Evolutionary conservation across 2,797 vertebrate genomes (phyloP).

Genomic region (Erethizon dorsatum): DNA sequence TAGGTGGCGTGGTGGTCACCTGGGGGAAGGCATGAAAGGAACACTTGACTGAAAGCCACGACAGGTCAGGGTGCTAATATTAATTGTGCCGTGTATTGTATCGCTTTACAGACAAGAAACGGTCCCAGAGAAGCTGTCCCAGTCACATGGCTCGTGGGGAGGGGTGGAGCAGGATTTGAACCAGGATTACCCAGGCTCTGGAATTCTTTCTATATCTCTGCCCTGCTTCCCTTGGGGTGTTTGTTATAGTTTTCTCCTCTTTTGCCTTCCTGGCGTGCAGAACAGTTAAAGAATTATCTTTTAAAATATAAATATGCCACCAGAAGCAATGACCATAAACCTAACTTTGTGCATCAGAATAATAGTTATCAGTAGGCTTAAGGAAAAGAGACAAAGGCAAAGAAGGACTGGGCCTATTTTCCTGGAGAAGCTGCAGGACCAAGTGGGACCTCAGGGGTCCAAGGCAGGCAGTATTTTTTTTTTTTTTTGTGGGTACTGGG

Average conservation of each 20-base stretch:
- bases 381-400: background rate
- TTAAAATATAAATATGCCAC: slow-evolving; percentile 49
- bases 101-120: background rate
- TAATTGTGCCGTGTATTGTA: background rate
- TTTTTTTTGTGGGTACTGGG: too few species aligned
- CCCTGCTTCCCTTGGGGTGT: background rate
- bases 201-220: background rate
- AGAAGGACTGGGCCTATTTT: background rate
- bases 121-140: background rate
- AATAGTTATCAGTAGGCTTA: background rate
- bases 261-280: background rate
- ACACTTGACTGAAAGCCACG: background rate
- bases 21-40: background rate
- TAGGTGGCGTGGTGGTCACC: too few species aligned
- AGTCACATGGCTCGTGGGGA: background rate
- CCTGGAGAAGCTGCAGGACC: background rate
- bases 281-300: slow-evolving; percentile 27
- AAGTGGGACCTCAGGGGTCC: background rate
- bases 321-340: background rate
- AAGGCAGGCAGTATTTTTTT: too few species aligned
- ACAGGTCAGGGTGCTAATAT: background rate
- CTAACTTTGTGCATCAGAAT: background rate
- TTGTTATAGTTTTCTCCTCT: background rate
- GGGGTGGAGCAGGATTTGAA: background rate
- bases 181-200: background rate